Conservation (phyloP, 2,113 vertebrate species). For the Xenopus tropicalis region DNA sequence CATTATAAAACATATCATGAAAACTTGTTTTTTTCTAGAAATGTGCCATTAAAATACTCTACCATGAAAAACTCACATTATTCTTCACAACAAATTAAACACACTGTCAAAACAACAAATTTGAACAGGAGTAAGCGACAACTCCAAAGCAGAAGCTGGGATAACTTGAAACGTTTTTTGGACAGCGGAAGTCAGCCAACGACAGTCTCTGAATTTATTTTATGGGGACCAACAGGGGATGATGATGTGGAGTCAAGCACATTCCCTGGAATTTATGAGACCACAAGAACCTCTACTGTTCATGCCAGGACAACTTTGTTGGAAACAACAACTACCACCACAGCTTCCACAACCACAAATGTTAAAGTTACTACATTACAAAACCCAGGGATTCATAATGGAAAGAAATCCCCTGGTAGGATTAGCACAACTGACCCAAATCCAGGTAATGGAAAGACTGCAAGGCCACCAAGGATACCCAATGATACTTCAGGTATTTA, state of each 20-base stretch:
- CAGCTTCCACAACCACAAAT: conserved; percentile 45
- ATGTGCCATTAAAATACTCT: conserved; percentile 39
- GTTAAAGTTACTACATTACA: conserved; percentile 48
- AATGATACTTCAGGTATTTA: conserved; percentile 69
- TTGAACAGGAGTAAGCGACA: conserved; percentile 54
- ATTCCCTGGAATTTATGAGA: conserved; percentile 51
- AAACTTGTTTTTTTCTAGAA: conserved; percentile 43
- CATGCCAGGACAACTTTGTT: conserved; percentile 50
- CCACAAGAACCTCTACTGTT: conserved; percentile 48
- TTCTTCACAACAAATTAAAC: conserved; percentile 2
- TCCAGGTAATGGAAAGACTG: conserved; percentile 53
- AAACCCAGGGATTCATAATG: conserved; percentile 20
- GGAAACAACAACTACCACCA: conserved; percentile 36
- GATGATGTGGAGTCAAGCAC: conserved; percentile 64
- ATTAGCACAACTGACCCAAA: conserved; percentile 60
- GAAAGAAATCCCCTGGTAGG: conserved; percentile 49
- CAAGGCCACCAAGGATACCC: conserved; percentile 58
- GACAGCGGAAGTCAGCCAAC: conserved; percentile 54
- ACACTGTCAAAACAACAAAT: conserved; percentile 44
- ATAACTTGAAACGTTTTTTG: conserved; percentile 45
- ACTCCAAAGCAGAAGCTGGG: conserved; percentile 41
- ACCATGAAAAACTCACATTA: conserved; percentile 30
- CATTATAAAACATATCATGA: conserved; percentile 48
- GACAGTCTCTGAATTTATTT: conserved; percentile 62
- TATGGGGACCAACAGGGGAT: conserved; percentile 69